Percentiles rank a stretch among this genome's conserved stretches.
These are phyloP conservation scores for Pelochelys cantorii DNA, from an alignment of 2,797 vertebrate genomes.

Conservation along the genomic window DNA sequence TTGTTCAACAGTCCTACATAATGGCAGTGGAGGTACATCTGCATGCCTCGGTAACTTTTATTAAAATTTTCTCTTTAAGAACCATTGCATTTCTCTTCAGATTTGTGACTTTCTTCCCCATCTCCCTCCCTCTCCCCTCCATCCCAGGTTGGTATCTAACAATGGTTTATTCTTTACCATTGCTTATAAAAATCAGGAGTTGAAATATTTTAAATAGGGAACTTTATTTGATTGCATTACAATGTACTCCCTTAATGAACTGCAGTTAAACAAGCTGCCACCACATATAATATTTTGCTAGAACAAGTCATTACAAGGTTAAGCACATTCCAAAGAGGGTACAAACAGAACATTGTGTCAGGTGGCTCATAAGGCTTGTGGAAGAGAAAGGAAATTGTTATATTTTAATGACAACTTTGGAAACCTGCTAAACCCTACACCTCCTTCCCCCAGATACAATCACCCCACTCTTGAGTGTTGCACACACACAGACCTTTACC, in stretches of 20 bases:
- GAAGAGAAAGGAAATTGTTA: conserved; percentile 12
- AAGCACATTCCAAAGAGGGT: not conserved
- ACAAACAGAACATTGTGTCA: not conserved
- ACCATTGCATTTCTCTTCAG: fast-evolving
- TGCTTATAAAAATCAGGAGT: not conserved
- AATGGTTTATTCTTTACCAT: not conserved
- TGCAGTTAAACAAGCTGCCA: fast-evolving
- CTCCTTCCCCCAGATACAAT: not conserved
- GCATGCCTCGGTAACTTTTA: fast-evolving
- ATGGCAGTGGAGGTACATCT: not conserved
- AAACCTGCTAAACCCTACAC: not conserved
- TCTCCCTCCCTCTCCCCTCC: not conserved
- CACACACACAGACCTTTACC: conserved; percentile 10
- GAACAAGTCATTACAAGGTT: not conserved
- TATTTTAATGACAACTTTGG: not conserved
- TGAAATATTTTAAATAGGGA: not conserved
- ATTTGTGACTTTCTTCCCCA: not conserved
- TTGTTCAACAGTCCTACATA: not conserved
- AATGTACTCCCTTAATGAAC: fast-evolving
- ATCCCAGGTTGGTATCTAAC: not conserved
- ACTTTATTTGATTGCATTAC: not conserved
- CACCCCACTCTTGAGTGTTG: fast-evolving
- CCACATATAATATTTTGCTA: fast-evolving
- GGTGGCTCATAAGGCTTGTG: conserved; percentile 5
- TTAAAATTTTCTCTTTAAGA: not conserved